These are phyloP conservation scores for Caenorhabditis afra DNA, from an alignment of 2,888 invertebrate genomes.

Conservation along the genomic window DNA sequence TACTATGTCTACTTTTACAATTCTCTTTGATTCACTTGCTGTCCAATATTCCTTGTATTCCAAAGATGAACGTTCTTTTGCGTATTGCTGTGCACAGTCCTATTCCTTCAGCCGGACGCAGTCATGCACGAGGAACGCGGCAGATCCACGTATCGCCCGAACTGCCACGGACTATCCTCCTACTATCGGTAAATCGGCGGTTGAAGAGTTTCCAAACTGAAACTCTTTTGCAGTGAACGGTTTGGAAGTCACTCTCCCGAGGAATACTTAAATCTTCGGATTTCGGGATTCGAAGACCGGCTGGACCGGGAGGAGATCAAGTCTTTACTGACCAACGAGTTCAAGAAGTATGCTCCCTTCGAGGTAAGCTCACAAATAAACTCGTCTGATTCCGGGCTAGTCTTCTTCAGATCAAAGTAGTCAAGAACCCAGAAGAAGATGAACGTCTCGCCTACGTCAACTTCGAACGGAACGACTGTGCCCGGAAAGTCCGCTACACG, in stretches of 20 bases:
- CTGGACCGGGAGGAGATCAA: conserved; percentile 77
- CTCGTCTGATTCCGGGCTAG: neutral
- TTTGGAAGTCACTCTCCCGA: conserved; percentile 80
- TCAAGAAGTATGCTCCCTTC: conserved; percentile 75
- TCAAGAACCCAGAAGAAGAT: conserved; percentile 76
- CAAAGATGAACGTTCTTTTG: conserved; percentile 12
- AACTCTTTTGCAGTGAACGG: conserved; percentile 70
- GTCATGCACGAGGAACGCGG: conserved; percentile 59
- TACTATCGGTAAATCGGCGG: conserved; percentile 47
- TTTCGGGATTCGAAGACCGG: conserved; percentile 74
- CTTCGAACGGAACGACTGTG: conserved; percentile 75
- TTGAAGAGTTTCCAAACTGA: neutral
- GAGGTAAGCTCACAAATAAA: conserved; percentile 67
- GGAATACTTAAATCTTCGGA: conserved; percentile 79
- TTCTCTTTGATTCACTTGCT: conserved; percentile 43
- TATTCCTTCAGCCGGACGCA: conserved; percentile 37
- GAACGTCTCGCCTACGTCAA: conserved; percentile 80
- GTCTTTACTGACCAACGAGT: conserved; percentile 71
- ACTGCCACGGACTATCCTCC: conserved; percentile 47
- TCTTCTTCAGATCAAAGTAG: conserved; percentile 77
- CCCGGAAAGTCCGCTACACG: conserved; percentile 71
- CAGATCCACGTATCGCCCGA: conserved; percentile 40
- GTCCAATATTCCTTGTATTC: conserved; percentile 34
- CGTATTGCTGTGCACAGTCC: conserved; percentile 6
- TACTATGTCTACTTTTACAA: conserved; percentile 40